These are phyloP conservation scores for Mormyrus proboscirostris DNA, from an alignment of 2,797 vertebrate species.

Conservation along the genomic window DNA sequence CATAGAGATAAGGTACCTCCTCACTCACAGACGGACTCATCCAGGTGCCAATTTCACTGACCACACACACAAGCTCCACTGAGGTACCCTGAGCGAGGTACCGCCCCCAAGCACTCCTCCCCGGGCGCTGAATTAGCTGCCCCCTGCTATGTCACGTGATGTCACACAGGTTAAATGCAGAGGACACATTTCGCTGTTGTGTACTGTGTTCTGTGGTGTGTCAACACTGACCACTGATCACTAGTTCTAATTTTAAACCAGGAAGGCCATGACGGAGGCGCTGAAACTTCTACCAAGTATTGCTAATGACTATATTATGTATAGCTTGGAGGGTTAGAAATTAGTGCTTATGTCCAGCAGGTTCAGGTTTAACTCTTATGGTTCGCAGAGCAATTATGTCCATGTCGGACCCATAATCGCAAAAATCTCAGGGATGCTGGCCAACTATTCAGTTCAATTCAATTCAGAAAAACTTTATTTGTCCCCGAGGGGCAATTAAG, in stretches of 20 bases:
- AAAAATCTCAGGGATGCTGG: not conserved
- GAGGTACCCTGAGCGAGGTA: not conserved
- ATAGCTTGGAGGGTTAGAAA: not conserved
- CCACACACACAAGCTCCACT: not conserved
- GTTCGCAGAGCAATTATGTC: not conserved
- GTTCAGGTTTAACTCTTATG: not conserved
- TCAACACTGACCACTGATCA: not conserved
- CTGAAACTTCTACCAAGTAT: not conserved
- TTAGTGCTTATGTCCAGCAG: not conserved
- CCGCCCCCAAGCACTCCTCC: not conserved
- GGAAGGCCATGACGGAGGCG: not conserved
- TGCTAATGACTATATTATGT: not conserved
- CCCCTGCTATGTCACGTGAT: not conserved
- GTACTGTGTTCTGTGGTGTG: not conserved
- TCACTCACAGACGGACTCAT: not conserved
- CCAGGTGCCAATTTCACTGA: not conserved
- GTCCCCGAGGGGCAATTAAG: too few species aligned
- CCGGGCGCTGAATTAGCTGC: not conserved
- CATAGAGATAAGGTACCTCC: not conserved
- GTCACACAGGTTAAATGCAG: too few species aligned
- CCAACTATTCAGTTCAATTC: not conserved
- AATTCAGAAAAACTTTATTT: too few species aligned
- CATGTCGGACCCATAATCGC: not conserved
- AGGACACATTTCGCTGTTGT: too few species aligned
- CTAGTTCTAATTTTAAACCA: not conserved